phyloP scores from a whole-genome alignment of 2,113 vertebrate species.

The Nothocercus julius region DNA sequence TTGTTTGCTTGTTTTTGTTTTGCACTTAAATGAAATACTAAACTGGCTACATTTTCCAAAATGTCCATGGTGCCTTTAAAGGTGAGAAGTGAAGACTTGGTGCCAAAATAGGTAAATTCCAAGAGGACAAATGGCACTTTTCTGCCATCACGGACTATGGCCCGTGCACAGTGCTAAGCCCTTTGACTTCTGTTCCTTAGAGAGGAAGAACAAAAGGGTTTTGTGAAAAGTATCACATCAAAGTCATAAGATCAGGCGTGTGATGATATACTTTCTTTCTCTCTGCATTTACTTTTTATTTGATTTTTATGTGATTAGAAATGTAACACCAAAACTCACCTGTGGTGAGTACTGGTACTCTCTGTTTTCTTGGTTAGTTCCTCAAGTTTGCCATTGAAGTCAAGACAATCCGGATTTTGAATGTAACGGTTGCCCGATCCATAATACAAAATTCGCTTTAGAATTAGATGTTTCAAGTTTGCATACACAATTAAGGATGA shows the following conservation, averaged over 20 bases:
- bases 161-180: not conserved
- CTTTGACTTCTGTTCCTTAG: not conserved
- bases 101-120: not conserved
- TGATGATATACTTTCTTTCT: not conserved
- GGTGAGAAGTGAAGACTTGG: constrained; percentile 41
- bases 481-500: fast-evolving
- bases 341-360: not conserved
- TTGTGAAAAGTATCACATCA: not conserved
- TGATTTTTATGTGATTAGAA: not conserved
- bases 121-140: not conserved
- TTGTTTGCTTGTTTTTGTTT: not conserved
- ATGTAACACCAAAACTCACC: not conserved
- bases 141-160: not conserved
- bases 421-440: not conserved
- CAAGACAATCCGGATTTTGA: not conserved
- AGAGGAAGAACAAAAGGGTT: not conserved
- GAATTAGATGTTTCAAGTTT: not conserved
- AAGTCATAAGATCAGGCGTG: not conserved
- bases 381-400: not conserved
- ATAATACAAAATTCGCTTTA: not conserved
- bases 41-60: not conserved
- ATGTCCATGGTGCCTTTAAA: not conserved
- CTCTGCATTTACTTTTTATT: not conserved
- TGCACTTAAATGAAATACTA: not conserved
- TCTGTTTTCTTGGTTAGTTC: not conserved